phyloP scores from a whole-genome alignment of 2,113 vertebrate species.

The Actenoides hombroni region DNA sequence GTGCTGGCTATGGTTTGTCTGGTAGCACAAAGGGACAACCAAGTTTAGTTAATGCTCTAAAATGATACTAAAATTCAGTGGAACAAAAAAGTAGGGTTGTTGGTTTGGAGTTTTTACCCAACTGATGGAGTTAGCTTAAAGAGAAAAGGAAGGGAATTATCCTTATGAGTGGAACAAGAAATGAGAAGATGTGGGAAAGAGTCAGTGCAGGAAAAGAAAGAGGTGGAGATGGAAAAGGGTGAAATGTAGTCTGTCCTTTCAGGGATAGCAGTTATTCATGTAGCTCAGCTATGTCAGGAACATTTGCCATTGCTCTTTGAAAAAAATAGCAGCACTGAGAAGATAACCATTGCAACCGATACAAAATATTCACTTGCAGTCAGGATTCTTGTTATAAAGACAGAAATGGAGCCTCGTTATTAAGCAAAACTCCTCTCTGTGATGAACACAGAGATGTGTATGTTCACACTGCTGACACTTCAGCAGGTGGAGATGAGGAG shows the following conservation, averaged over 20 bases:
- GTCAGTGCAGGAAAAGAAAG: neutral
- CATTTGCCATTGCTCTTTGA: neutral
- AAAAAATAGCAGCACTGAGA: neutral
- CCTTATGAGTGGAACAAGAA: neutral
- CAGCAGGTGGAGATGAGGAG: neutral
- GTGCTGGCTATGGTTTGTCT: neutral
- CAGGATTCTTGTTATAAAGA: neutral
- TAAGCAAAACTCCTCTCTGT: neutral
- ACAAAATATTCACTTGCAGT: neutral
- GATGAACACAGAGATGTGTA: neutral
- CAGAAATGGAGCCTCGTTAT: neutral
- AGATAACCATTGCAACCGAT: neutral
- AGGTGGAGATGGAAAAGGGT: neutral
- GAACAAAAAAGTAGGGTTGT: neutral
- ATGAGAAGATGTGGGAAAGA: neutral
- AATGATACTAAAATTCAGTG: neutral
- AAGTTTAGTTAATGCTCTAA: neutral
- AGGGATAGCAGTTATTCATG: neutral
- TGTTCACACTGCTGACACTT: neutral
- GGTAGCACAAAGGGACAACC: neutral
- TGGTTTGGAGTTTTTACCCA: neutral
- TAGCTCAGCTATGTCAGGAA: neutral
- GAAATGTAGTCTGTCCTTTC: neutral
- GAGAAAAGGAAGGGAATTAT: neutral
- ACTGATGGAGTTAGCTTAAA: neutral